These are phyloP conservation scores for Sabatieria punctata DNA, from an alignment of 2,888 invertebrate genomes.

Conservation along the genomic window DNA sequence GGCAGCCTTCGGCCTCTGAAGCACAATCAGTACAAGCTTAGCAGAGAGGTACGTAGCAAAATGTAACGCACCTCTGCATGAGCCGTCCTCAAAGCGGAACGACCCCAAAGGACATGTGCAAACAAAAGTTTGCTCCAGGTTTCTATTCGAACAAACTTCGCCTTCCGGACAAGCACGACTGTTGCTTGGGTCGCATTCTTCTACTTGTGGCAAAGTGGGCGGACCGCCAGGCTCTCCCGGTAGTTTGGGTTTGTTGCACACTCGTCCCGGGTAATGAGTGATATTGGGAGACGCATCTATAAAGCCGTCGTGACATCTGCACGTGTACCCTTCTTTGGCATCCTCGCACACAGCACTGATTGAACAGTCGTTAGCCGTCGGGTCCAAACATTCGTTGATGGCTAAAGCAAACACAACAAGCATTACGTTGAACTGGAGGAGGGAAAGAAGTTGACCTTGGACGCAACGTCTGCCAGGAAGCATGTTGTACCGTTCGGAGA, in stretches of 20 bases:
- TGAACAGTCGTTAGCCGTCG: conserved; percentile 62
- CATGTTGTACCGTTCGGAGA: conserved; percentile 24
- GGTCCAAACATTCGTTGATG: conserved; percentile 26
- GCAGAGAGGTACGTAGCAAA: neutral
- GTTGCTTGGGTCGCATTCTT: conserved; percentile 15
- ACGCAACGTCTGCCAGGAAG: conserved; percentile 28
- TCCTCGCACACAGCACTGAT: conserved; percentile 73
- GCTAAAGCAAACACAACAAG: conserved; percentile 15
- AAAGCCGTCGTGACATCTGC: conserved; percentile 65
- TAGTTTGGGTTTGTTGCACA: conserved; percentile 19
- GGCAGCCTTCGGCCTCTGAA: neutral
- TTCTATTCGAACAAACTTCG: conserved; percentile 20
- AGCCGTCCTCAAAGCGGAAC: conserved; percentile 24
- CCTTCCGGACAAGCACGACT: conserved; percentile 17
- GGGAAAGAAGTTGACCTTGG: too few species aligned
- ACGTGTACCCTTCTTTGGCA: conserved; percentile 68
- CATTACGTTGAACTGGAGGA: too few species aligned
- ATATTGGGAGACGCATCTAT: conserved; percentile 41
- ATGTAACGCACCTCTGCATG: conserved; percentile 18
- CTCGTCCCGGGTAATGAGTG: conserved; percentile 27
- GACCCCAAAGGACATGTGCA: conserved; percentile 24
- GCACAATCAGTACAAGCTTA: neutral
- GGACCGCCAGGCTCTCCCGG: conserved; percentile 7
- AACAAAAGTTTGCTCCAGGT: conserved; percentile 15
- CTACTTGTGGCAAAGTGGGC: conserved; percentile 8